Base-by-base conservation (phyloP, 2,113 vertebrate species). In the Eretmodus cyanostictus region DNA sequence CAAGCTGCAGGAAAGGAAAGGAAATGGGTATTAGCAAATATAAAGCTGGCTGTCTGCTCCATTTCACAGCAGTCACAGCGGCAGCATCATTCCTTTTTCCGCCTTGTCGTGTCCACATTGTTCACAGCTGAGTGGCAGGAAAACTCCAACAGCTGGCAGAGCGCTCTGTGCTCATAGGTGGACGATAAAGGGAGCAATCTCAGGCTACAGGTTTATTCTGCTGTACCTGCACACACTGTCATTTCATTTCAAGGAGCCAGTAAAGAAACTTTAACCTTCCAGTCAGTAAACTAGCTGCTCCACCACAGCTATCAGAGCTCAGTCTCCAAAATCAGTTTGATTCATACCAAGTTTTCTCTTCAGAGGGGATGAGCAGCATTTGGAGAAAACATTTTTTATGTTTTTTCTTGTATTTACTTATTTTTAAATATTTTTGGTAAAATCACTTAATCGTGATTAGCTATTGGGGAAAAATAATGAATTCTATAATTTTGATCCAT, bases 301-400 rank as follows among this genome's bases (percentile, higher is more conserved):
- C 34, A 1, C 61, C 61, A 66, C 19, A 66, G 61, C 61, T 13
- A 11, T 38, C 61, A 19, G 38, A 71, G 66, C 38, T 42, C 12
- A 16, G n/a, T 1, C 66, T 71, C 36, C 36, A 71, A 24, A 9
- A 71, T 40, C n/a, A 2, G 12, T 71, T 71, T 42, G 2, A 0
- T 29, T 31, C 36, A 24, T 0, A 71, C 63, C 36, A 42, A 29
- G 0, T 29, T 47, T 47, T 76, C 3, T 76, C 40, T 29, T 76
- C 42, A 29, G 42, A 76, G 3, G 42, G 9, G 40, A 45, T 27
- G 40, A 45, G 22, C 36, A 45, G 66, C 63, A 1, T 13, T 0
- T 1, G 36, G 5, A 17, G 2, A 5, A 76, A 47, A 71, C 14
- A 6, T 0, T 55, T 13, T 17, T 59, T 59, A 1, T 3, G 0